Percentiles rank a stretch among this genome's conserved stretches.
phyloP scores from a whole-genome alignment of 37 sponge, comb jelly and placozoan genomes.

The Oopsacas minuta region DNA sequence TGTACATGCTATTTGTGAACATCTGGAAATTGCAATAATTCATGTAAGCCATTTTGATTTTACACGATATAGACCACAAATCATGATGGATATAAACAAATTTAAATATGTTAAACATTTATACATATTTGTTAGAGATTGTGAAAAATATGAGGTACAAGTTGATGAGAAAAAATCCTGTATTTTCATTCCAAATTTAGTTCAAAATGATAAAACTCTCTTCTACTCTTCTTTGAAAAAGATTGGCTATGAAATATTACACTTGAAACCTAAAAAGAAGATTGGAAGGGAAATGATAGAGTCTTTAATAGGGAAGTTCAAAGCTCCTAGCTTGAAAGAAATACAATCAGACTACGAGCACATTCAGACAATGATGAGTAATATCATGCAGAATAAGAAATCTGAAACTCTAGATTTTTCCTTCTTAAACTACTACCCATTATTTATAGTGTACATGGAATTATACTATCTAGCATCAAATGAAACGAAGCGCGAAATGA shows the following conservation, averaged over 20 bases:
- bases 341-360: neutral
- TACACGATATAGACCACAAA: neutral
- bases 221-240: neutral
- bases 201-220: neutral
- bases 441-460: neutral
- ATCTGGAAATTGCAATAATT: neutral
- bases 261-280: neutral
- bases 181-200: neutral
- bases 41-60: slow-evolving; percentile 3
- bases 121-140: neutral
- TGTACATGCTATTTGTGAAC: neutral
- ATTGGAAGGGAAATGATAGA: neutral
- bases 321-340: neutral
- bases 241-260: neutral
- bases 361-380: neutral
- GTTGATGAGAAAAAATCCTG: neutral
- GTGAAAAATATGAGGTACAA: neutral
- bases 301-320: neutral
- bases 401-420: neutral
- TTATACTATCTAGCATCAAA: neutral
- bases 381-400: neutral
- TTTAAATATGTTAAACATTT: neutral
- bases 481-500: neutral
- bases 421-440: neutral
- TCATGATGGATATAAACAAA: neutral